Percentiles rank a stretch among this genome's conserved stretches.
These are phyloP conservation scores for Bagarius yarrelli DNA, from an alignment of 2,113 vertebrate species.

Conservation along the genomic window DNA sequence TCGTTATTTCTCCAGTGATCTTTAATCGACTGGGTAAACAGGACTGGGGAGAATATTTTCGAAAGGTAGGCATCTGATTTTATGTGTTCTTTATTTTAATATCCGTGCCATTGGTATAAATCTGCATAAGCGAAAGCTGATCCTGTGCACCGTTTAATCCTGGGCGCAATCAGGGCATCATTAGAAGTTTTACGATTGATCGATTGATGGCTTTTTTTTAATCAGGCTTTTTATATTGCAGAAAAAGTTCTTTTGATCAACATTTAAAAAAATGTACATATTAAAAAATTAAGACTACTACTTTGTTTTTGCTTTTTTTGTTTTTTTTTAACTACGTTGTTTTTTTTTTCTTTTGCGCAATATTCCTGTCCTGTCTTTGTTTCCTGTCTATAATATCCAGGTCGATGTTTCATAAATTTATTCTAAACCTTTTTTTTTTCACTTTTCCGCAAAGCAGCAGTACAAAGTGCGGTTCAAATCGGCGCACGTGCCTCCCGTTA, in stretches of 20 bases:
- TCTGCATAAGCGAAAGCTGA: no score
- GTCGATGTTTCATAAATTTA: neutral
- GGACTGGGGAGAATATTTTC: conserved; percentile 55
- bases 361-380: neutral
- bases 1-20: conserved; percentile 35
- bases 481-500: conserved; percentile 25
- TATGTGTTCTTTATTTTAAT: conserved; percentile 19
- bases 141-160: neutral
- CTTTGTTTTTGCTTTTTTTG: neutral
- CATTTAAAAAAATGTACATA: neutral
- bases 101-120: neutral
- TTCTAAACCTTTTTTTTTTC: neutral
- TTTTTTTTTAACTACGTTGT: neutral
- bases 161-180: neutral
- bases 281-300: no score
- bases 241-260: neutral
- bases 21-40: conserved; percentile 23
- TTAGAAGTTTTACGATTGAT: neutral
- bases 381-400: neutral
- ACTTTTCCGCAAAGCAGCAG: neutral
- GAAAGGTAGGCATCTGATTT: conserved; percentile 62
- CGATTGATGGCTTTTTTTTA: no score
- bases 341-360: neutral
- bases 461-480: neutral
- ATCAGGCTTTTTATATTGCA: neutral